Evolutionary conservation across 2,113 vertebrate species (phyloP).

Genomic region (Desmodus rotundus): DNA sequence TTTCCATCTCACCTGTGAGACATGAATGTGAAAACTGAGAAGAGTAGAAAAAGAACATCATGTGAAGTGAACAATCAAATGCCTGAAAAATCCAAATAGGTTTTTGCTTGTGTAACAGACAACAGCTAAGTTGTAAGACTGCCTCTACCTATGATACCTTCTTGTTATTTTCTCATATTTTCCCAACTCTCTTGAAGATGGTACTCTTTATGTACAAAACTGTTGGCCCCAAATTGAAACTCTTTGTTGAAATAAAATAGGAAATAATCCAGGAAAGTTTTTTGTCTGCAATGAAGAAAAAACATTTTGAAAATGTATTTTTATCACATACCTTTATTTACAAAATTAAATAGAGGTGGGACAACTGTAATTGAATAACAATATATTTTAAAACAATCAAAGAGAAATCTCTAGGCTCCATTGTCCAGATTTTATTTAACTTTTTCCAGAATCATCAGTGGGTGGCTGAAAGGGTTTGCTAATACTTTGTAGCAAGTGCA

Average conservation of each 20-base stretch:
- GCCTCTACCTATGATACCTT: neutral
- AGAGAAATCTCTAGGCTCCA: rapidly evolving
- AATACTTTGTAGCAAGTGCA: neutral
- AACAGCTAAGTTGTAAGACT: neutral
- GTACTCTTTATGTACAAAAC: neutral
- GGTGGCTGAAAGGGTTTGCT: rapidly evolving
- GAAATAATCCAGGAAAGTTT: neutral
- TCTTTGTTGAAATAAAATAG: neutral
- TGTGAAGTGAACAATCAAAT: neutral
- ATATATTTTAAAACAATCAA: neutral
- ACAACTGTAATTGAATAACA: too few relatives aligned
- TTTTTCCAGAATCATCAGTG: neutral
- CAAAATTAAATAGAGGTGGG: neutral
- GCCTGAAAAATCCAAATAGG: neutral
- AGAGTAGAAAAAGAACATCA: too few relatives aligned
- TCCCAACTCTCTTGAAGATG: neutral
- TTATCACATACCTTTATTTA: neutral
- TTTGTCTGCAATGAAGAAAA: neutral
- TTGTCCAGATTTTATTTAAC: neutral
- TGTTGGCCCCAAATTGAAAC: neutral
- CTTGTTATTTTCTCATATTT: too few relatives aligned
- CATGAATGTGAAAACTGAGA: rapidly evolving
- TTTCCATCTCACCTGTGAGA: neutral
- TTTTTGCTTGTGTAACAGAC: rapidly evolving
- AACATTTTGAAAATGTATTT: neutral